Evolutionary conservation across 2,888 invertebrate genomes (phyloP), one percentile per base, ranked within the genome.

Genomic region (Arrhopalites spinosus): DNA sequence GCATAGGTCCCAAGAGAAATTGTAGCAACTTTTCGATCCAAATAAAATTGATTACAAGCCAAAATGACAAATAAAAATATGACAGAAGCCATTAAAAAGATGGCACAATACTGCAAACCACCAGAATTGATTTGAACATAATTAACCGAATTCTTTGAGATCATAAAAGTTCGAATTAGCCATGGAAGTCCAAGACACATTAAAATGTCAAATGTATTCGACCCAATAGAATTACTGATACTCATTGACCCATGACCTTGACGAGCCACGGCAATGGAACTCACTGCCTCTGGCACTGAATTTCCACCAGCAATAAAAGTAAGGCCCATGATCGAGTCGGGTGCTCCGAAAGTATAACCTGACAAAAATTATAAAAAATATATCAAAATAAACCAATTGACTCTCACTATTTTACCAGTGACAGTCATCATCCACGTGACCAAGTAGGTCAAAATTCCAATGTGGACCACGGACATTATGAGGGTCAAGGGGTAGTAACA

Each of bases 251-350:
- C 94, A 84, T 93, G 92, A 72, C 72, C 96, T 89, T 92, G 91
- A 84, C 92, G 89, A 0, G 94, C 91, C 84, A 95, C 93, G 79
- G 96, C 93, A 47, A 92, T 90, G 83, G 94, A 93, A 0, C 95
- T 93, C 0, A 94, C 92, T 0, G 93, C 93, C 87, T 95, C 96
- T 0, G 96, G 96, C 82, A 96, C 88, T 82, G 94, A 94, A 0
- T 95, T 94, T 2, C 96, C 96, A 23, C 93, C 93, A 0, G 96
- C 95, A 78, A 96, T 87, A 84, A 96, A 92, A 0, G 96, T 90
- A 1, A 70, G 17, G 8, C 70, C 70, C 53, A 70, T 96, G 0
- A 96, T 91, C 13, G 94, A 91, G 83, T 95, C 94, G 0, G 95
- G 92, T 68, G 96, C 92, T 3, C 88, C 88, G 59, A 94, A 89